Evolutionary conservation across 2,797 vertebrate species (phyloP), one percentile per base, ranked within the genome.

Genomic region (Ibycter americanus): DNA sequence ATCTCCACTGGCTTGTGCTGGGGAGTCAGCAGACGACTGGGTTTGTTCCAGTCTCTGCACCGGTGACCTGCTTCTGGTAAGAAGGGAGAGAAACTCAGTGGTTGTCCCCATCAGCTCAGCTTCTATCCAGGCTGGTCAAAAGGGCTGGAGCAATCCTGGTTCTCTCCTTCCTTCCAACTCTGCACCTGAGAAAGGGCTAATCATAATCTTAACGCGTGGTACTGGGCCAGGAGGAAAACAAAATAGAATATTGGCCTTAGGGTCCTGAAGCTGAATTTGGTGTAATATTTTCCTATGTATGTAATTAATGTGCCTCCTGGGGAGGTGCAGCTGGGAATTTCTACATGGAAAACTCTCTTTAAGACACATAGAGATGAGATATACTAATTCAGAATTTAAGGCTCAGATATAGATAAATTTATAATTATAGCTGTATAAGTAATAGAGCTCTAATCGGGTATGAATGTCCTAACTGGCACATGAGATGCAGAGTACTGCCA

Each of bases 381-480:
- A 90, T 29, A 31, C 15, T 92, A 82, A 89, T 92, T 89, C 63
- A 87, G 66, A 82, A 55, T 92, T 73, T 90, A 70, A 59, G 26
- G n/a, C 49, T 87, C 63, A 91, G 92, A 79, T 85, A 42, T 22
- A 92, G 63, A 67, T 89, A 90, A 84, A n/a, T 56, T 89, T 54
- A 54, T 88, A 90, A 93, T 96, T 95, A 83, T 72, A 77, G 42
- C 46, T 78, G 18, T 74, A 88, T 91, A 95, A 90, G 72, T 91
- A 92, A 83, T 42, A 42, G 9, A 54, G 12, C 32, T 83, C 54
- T 83, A 77, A 83, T 93, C 5, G 5, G 52, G 38, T 49, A 51
- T 85, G 40, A 80, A 81, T 65, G 49, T 72, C 61, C 76, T 83
- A 55, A 61, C 52, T 91, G 78, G 81, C 79, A 40, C 62, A 25